phyloP scores from a whole-genome alignment of 2,888 invertebrate species.

The Nomada fucata region DNA sequence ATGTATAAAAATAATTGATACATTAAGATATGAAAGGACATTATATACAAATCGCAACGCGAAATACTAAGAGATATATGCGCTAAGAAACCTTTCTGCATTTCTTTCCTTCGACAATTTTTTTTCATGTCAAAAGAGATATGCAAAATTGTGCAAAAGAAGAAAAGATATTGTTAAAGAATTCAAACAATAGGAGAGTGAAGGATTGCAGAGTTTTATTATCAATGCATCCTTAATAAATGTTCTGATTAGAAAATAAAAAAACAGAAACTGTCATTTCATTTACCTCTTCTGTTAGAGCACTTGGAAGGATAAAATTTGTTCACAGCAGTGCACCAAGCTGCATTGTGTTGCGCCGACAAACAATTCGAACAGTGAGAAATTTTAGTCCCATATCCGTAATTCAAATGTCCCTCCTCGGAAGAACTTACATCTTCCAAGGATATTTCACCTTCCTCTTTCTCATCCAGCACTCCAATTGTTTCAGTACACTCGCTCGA shows the following conservation, averaged over 20 bases:
- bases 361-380: slow-evolving; percentile 72
- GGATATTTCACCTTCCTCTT: slow-evolving; percentile 83
- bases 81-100: no score
- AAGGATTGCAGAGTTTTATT: background rate
- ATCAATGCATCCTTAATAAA: background rate
- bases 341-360: slow-evolving; percentile 69
- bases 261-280: slow-evolving; percentile 1
- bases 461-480: slow-evolving; percentile 79
- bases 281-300: slow-evolving; percentile 66
- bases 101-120: background rate
- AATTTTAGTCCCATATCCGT: slow-evolving; percentile 65
- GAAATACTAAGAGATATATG: background rate
- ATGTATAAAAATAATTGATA: background rate
- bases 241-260: background rate
- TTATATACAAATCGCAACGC: background rate
- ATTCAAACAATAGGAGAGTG: background rate
- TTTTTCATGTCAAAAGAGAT: background rate
- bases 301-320: slow-evolving; percentile 51
- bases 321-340: slow-evolving; percentile 72
- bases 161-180: no score
- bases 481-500: slow-evolving; percentile 79
- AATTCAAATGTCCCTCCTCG: slow-evolving; percentile 78
- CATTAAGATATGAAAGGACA: background rate
- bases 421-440: slow-evolving; percentile 83
- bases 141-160: background rate